Conservation (phyloP, 2,797 vertebrate species). For the Macropus fuliginosus region DNA sequence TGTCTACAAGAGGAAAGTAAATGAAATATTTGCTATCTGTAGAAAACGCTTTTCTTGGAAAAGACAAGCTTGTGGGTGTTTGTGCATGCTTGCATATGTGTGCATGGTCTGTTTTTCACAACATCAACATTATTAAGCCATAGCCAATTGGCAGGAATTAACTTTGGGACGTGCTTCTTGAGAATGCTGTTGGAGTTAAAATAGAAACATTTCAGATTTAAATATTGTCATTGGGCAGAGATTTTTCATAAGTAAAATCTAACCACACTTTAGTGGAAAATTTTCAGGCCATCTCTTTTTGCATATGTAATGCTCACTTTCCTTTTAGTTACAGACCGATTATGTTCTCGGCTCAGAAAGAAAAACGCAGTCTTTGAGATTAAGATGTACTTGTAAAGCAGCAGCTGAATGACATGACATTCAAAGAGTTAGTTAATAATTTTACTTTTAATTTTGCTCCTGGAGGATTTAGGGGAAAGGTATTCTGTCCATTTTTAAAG, state of each 20-base stretch:
- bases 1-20: conserved; percentile 52
- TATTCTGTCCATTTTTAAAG: neutral
- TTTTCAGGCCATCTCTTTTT: neutral
- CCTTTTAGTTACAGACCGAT: neutral
- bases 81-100: conserved; percentile 33
- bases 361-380: conserved; percentile 47
- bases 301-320: neutral
- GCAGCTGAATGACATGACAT: neutral
- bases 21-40: conserved; percentile 39
- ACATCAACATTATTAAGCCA: neutral
- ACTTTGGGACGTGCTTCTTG: neutral
- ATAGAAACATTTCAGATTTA: conserved; percentile 3
- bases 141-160: conserved; percentile 24
- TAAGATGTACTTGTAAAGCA: neutral
- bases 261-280: neutral
- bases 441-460: conserved; percentile 28
- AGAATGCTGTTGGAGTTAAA: conserved; percentile 17
- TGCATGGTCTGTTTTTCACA: conserved; percentile 22
- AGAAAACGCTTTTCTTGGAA: conserved; percentile 18
- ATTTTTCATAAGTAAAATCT: conserved; percentile 5
- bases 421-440: neutral
- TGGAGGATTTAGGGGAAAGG: conserved; percentile 11
- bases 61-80: conserved; percentile 29
- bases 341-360: neutral
- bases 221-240: conserved; percentile 19